Evolutionary conservation across 2,797 vertebrate genomes (phyloP).

Genomic region (Lateolabrax maculatus): DNA sequence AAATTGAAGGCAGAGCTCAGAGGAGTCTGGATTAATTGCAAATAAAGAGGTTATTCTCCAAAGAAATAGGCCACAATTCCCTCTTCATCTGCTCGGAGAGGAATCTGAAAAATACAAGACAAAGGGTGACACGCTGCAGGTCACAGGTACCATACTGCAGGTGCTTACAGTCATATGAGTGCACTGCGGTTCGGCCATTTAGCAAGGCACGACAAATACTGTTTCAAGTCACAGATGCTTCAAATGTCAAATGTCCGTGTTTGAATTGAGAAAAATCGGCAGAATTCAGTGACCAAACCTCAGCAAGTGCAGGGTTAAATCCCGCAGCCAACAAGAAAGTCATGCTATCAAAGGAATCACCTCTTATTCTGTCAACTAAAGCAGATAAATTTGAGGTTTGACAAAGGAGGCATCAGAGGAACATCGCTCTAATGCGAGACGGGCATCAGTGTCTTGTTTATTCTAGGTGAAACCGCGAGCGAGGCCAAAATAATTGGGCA

Average conservation of each 20-base stretch:
- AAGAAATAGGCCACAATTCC: constrained; percentile 80
- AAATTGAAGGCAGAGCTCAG: constrained; percentile 82
- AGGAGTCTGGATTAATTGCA: constrained; percentile 82
- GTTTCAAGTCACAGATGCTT: not conserved
- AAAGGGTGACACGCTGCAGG: constrained; percentile 37
- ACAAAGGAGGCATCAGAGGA: constrained; percentile 57
- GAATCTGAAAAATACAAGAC: constrained; percentile 47
- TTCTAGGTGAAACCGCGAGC: constrained; percentile 66
- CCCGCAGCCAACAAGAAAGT: constrained; percentile 2
- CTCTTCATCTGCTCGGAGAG: constrained; percentile 57
- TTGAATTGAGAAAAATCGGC: not conserved
- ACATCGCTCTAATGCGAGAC: constrained; percentile 54
- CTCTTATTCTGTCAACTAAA: constrained; percentile 50
- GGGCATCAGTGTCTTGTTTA: constrained; percentile 71
- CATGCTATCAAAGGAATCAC: constrained; percentile 51
- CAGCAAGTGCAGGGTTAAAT: constrained; percentile 17
- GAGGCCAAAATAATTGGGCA: constrained; percentile 75
- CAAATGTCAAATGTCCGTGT: not conserved
- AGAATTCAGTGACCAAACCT: not conserved
- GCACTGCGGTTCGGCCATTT: not conserved
- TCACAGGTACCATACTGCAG: constrained; percentile 44
- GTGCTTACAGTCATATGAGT: not conserved
- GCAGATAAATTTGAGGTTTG: constrained; percentile 47
- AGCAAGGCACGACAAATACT: not conserved
- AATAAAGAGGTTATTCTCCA: constrained; percentile 84